Conservation (phyloP, 1,140 invertebrate genomes). For the Drosophila pachea region DNA sequence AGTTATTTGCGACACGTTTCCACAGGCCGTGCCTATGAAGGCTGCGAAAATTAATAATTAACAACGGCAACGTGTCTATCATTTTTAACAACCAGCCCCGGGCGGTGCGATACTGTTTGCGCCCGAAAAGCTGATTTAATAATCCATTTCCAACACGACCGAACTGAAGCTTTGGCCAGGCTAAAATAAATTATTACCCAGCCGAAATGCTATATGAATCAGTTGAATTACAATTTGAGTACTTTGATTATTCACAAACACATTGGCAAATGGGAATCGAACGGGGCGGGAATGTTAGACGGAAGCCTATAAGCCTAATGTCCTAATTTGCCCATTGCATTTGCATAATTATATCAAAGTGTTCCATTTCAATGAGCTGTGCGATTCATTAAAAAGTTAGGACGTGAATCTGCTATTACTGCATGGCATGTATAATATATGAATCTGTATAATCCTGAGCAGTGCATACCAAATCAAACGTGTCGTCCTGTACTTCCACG, state of each 20-base stretch:
- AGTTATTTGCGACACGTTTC: conserved; percentile 65
- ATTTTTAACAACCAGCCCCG: conserved; percentile 47
- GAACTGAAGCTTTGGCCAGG: background rate
- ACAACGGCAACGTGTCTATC: conserved; percentile 60
- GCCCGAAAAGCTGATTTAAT: conserved; percentile 28
- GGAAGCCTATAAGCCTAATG: background rate
- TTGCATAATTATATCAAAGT: background rate
- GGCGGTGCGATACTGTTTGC: conserved; percentile 8
- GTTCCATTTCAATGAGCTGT: background rate
- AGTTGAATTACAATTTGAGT: no score
- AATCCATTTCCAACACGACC: conserved; percentile 11
- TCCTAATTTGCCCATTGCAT: background rate
- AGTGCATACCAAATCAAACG: conserved; percentile 9
- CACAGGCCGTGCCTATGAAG: conserved; percentile 25
- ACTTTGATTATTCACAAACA: background rate
- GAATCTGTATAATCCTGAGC: conserved; percentile 1
- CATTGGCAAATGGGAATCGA: background rate
- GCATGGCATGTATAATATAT: background rate
- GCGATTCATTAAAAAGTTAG: background rate
- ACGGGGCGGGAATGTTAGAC: no score
- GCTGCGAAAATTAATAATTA: conserved; percentile 69
- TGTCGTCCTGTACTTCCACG: background rate
- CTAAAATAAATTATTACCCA: no score
- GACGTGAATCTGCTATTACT: background rate
- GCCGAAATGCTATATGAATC: no score